Percentiles rank a stretch among this genome's conserved stretches.
These are phyloP conservation scores for Scelioninae gen. 2 DNA, from an alignment of 2,888 invertebrate genomes.

Conservation along the genomic window DNA sequence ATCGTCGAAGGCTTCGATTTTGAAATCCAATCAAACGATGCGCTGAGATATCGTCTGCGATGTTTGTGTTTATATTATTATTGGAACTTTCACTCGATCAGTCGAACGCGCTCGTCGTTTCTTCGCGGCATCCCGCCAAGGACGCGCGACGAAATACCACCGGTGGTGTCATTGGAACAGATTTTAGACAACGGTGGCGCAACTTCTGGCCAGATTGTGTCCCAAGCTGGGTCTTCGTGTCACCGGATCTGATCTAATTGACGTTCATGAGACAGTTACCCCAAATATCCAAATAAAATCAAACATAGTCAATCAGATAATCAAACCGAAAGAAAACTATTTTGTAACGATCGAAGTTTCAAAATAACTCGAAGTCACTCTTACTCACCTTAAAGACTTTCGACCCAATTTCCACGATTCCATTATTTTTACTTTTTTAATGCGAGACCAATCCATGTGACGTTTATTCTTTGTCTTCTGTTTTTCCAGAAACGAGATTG, in stretches of 20 bases:
- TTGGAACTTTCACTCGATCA: conserved; percentile 54
- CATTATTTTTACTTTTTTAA: too few relatives aligned
- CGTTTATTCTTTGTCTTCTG: too few relatives aligned
- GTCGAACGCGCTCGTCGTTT: conserved; percentile 22
- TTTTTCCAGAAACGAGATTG: conserved; percentile 66
- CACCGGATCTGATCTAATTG: not conserved
- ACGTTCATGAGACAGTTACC: too few relatives aligned
- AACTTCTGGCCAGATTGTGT: not conserved
- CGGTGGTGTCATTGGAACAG: conserved; percentile 17
- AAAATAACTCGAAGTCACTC: too few relatives aligned
- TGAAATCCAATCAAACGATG: conserved; percentile 42
- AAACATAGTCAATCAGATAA: too few relatives aligned
- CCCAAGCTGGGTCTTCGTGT: not conserved
- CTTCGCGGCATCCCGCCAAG: conserved; percentile 39
- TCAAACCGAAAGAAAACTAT: too few relatives aligned
- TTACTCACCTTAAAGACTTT: too few relatives aligned
- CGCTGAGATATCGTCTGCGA: conserved; percentile 30
- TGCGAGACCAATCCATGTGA: too few relatives aligned
- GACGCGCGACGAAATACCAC: conserved; percentile 49
- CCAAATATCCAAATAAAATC: too few relatives aligned
- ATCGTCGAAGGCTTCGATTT: conserved; percentile 29
- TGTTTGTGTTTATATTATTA: conserved; percentile 39
- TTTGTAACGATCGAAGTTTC: too few relatives aligned
- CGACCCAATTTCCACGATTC: too few relatives aligned
- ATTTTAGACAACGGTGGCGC: conserved; percentile 20